Percentiles rank a stretch among this genome's conserved stretches.
These are phyloP conservation scores for Fistularia tabacaria DNA, from an alignment of 2,797 vertebrate species.

Conservation along the genomic window DNA sequence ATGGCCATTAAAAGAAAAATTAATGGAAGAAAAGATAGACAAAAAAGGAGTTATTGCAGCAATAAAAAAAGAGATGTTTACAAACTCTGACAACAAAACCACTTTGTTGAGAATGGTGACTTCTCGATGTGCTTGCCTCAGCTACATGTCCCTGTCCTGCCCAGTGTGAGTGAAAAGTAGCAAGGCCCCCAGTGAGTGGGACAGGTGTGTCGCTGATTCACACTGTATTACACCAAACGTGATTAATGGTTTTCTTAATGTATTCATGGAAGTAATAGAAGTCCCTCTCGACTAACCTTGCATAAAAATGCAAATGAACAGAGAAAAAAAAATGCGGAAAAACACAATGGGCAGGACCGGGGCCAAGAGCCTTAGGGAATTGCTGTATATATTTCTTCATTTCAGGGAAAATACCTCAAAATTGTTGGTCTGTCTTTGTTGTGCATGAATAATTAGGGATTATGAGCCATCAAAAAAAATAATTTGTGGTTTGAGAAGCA, in stretches of 20 bases:
- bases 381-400: slow-evolving; percentile 76
- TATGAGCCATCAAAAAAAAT: slow-evolving; percentile 15
- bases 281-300: slow-evolving; percentile 73
- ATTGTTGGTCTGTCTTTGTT: slow-evolving; percentile 62
- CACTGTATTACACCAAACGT: slow-evolving; percentile 59
- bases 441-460: slow-evolving; percentile 59
- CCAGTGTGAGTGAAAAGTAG: slow-evolving; percentile 51
- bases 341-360: slow-evolving; percentile 62
- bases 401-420: slow-evolving; percentile 59
- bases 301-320: slow-evolving; percentile 80
- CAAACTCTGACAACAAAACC: no score
- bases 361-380: slow-evolving; percentile 65
- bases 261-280: slow-evolving; percentile 73
- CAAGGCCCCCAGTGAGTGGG: slow-evolving; percentile 49
- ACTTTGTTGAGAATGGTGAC: no score
- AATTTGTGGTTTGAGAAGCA: slow-evolving; percentile 17
- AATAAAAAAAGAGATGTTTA: no score
- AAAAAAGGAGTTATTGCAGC: no score
- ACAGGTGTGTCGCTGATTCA: slow-evolving; percentile 70
- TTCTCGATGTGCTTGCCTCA: slow-evolving; percentile 22
- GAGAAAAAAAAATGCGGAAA: slow-evolving; percentile 69
- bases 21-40: no score
- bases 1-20: no score
- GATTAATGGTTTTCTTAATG: slow-evolving; percentile 80
- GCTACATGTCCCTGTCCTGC: slow-evolving; percentile 44